Conservation (phyloP, 2,797 vertebrate species). For the Acipenser oxyrinchus region DNA sequence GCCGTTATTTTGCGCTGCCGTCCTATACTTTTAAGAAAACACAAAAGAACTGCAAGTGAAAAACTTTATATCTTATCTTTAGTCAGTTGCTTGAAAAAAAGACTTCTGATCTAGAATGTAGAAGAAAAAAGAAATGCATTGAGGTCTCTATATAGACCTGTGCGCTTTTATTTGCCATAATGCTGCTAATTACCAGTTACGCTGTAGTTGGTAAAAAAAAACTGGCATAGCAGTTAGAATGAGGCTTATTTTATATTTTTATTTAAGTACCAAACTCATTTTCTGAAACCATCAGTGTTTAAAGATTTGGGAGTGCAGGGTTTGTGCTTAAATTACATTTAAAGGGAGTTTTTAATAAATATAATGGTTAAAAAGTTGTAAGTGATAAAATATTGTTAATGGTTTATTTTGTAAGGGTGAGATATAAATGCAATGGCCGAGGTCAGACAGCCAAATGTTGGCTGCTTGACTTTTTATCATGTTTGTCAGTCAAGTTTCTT, state of each 20-base stretch:
- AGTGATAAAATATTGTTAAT: conserved; percentile 47
- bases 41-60: conserved; percentile 13
- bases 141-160: conserved; percentile 1
- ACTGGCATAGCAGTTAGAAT: neutral
- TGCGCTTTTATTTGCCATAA: conserved; percentile 13
- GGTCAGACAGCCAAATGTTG: conserved; percentile 48
- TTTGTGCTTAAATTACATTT: conserved; percentile 7
- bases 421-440: conserved; percentile 48
- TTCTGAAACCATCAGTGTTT: neutral
- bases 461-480: conserved; percentile 24
- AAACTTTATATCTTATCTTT: conserved; percentile 25
- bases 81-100: conserved; percentile 38
- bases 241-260: conserved; percentile 1
- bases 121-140: neutral
- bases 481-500: conserved; percentile 43
- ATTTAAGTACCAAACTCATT: conserved; percentile 1
- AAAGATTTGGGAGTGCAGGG: neutral
- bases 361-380: conserved; percentile 6
- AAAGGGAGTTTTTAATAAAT: neutral
- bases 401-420: conserved; percentile 46
- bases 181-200: conserved; percentile 10
- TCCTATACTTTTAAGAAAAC: conserved; percentile 24
- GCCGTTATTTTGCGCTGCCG: conserved; percentile 29
- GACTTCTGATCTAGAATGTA: conserved; percentile 7
- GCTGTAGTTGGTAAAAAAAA: neutral